Conservation (phyloP, 1,140 invertebrate genomes). For the Cepaea nemoralis region DNA sequence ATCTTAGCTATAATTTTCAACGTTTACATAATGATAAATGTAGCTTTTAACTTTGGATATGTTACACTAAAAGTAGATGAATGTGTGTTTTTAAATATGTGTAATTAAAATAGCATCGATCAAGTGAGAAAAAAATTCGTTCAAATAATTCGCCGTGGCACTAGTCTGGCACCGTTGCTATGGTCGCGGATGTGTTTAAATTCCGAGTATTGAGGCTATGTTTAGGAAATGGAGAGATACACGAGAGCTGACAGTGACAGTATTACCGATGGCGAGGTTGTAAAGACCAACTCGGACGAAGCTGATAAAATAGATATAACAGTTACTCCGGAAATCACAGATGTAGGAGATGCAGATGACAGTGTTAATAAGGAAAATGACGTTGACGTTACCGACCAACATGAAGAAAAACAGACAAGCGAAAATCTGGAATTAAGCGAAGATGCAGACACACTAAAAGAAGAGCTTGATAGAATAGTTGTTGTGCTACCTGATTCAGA, state of each 20-base stretch:
- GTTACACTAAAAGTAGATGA: too few species aligned
- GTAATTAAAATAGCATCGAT: too few species aligned
- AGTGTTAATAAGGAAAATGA: conserved; percentile 22
- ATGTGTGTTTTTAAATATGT: too few species aligned
- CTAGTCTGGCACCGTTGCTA: conserved; percentile 52
- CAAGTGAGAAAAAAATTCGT: too few species aligned
- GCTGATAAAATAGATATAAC: not conserved
- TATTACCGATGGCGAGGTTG: conserved; percentile 22
- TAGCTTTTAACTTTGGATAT: too few species aligned
- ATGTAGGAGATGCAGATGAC: conserved; percentile 38
- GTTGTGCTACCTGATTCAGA: conserved; percentile 60
- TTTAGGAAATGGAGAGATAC: conserved; percentile 17
- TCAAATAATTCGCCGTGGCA: too few species aligned
- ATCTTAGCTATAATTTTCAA: too few species aligned
- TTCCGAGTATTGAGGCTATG: conserved; percentile 8
- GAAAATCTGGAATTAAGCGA: conserved; percentile 52
- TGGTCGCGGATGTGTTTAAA: conserved; percentile 58
- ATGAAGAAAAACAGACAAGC: conserved; percentile 27
- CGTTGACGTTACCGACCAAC: conserved; percentile 30
- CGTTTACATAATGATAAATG: too few species aligned
- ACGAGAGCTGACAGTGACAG: not conserved
- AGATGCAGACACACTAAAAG: conserved; percentile 64
- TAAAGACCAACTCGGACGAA: not conserved
- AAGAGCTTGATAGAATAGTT: conserved; percentile 66
- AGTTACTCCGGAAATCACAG: conserved; percentile 3